phyloP scores from a whole-genome alignment of 2,888 invertebrate species.

The Eurois occulta region DNA sequence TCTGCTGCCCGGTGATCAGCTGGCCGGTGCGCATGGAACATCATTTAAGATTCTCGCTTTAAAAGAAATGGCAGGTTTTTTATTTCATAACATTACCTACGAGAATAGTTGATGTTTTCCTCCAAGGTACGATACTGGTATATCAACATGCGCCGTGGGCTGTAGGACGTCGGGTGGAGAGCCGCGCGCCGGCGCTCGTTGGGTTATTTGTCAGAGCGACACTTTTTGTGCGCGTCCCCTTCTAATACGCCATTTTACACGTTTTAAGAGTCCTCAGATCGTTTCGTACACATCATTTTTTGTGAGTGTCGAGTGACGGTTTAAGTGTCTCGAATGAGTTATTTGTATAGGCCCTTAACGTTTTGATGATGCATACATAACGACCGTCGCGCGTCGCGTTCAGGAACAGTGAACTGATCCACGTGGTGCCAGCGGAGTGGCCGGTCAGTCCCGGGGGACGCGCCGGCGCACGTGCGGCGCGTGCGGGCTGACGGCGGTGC shows the following conservation, averaged over 20 bases:
- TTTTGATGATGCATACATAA: conserved; percentile 76
- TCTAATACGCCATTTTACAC: conserved; percentile 83
- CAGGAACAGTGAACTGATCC: neutral
- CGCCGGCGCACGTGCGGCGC: conserved; percentile 21
- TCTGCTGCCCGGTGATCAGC: neutral
- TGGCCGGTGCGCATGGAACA: neutral
- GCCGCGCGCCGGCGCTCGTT: conserved; percentile 53
- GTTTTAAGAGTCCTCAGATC: conserved; percentile 81
- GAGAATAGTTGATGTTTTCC: neutral
- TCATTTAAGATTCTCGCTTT: neutral
- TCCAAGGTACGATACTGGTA: neutral
- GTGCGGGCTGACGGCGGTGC: conserved; percentile 3
- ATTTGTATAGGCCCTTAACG: conserved; percentile 85
- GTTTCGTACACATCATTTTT: conserved; percentile 83
- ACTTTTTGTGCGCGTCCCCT: conserved; percentile 64
- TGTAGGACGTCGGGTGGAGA: neutral
- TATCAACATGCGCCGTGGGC: neutral
- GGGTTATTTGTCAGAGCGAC: conserved; percentile 48
- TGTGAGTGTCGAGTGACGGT: conserved; percentile 82
- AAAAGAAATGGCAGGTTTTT: neutral
- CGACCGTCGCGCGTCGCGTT: conserved; percentile 47
- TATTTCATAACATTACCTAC: neutral
- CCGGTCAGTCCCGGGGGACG: conserved; percentile 9
- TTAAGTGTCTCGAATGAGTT: conserved; percentile 86
- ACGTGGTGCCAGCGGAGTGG: neutral